Evolutionary conservation across 2,113 vertebrate species (phyloP).

Genomic region (Prinia subflava): DNA sequence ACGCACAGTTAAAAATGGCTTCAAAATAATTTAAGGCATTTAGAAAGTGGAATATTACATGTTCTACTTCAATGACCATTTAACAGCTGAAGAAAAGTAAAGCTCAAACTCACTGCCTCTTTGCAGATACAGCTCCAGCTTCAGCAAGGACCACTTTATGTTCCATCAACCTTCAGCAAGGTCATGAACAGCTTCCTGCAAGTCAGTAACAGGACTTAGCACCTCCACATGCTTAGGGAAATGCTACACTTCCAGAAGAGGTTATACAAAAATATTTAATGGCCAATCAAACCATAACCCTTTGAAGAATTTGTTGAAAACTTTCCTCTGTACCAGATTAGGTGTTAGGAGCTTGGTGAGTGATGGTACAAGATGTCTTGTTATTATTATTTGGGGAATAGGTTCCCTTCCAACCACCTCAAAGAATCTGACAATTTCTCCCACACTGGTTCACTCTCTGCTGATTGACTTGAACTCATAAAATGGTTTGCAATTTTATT

Average conservation of each 20-base stretch:
- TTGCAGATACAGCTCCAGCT: background rate
- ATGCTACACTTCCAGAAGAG: background rate
- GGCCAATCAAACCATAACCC: background rate
- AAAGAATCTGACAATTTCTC: background rate
- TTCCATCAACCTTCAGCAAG: background rate
- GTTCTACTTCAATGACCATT: background rate
- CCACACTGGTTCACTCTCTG: background rate
- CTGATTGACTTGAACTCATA: background rate
- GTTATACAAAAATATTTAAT: background rate
- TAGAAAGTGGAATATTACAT: background rate
- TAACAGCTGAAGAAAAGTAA: background rate
- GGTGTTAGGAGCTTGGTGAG: background rate
- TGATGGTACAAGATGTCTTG: background rate
- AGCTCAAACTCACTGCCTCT: background rate
- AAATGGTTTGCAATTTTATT: background rate
- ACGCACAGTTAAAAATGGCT: background rate
- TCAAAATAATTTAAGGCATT: background rate
- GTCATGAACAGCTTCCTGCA: background rate
- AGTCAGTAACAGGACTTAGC: background rate
- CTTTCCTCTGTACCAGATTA: background rate
- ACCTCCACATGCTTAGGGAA: background rate
- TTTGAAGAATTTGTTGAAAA: slow-evolving; percentile 14
- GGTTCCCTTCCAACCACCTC: background rate
- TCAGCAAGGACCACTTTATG: background rate
- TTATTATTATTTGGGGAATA: background rate